Percentiles rank a stretch among this genome's conserved stretches.
Conservation (phyloP, 2,888 invertebrate genomes). For the Megalurothrips usitatus region DNA sequence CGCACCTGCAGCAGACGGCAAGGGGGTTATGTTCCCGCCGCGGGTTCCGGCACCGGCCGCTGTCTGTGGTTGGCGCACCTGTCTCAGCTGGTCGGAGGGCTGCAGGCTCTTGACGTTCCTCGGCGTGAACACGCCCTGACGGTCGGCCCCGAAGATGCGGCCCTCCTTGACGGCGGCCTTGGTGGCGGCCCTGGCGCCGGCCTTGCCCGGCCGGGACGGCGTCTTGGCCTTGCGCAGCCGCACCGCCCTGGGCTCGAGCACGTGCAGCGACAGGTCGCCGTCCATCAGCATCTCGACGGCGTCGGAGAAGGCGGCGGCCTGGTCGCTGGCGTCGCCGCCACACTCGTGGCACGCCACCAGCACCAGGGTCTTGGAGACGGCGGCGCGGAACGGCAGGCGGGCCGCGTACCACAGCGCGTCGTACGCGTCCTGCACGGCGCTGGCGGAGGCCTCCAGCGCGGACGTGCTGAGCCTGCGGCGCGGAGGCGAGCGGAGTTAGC, state of each 20-base stretch:
- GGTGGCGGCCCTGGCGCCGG: conserved; percentile 25
- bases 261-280: conserved; percentile 43
- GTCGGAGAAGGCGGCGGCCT: not conserved
- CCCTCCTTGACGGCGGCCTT: conserved; percentile 33
- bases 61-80: conserved; percentile 29
- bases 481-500: too few species aligned
- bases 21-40: not conserved
- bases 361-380: conserved; percentile 48
- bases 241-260: conserved; percentile 42
- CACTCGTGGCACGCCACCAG: conserved; percentile 45
- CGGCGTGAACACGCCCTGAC: conserved; percentile 43
- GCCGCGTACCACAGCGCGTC: conserved; percentile 43
- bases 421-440: conserved; percentile 3
- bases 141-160: conserved; percentile 43
- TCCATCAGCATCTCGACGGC: conserved; percentile 42
- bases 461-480: not conserved
- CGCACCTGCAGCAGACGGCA: conserved; percentile 39
- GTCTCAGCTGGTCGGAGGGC: conserved; percentile 33
- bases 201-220: not conserved
- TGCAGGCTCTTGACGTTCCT: conserved; percentile 39
- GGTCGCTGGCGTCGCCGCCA: conserved; percentile 37
- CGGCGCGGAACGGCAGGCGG: conserved; percentile 47
- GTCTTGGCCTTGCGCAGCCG: conserved; percentile 35
- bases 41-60: too few species aligned
- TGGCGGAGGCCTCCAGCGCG: conserved; percentile 1